A percentile compares a stretch with the other conserved stretches of the same genome.
These are phyloP conservation scores for Scaptomyza reducta DNA, from an alignment of 2,888 invertebrate species.

Conservation along the genomic window DNA sequence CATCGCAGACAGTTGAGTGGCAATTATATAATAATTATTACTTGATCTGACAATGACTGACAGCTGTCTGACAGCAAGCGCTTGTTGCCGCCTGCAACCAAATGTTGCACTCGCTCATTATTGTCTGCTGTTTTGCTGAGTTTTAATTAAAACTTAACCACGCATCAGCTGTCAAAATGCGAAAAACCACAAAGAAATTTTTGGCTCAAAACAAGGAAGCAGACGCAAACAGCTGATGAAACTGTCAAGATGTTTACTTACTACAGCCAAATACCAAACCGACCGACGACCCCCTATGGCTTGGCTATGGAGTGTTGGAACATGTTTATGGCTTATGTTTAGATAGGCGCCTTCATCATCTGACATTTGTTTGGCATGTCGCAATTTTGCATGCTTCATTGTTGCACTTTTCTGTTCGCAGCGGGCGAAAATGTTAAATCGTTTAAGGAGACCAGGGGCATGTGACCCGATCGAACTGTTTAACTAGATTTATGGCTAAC, in stretches of 20 bases:
- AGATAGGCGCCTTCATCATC: slow-evolving; percentile 33
- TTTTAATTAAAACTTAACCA: slow-evolving; percentile 60
- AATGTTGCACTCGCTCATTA: slow-evolving; percentile 47
- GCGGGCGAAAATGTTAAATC: slow-evolving; percentile 40
- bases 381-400: slow-evolving; percentile 57
- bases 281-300: slow-evolving; percentile 28
- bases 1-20: slow-evolving; percentile 35
- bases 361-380: slow-evolving; percentile 30
- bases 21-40: slow-evolving; percentile 67
- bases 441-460: no score
- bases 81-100: slow-evolving; percentile 37
- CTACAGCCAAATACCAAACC: slow-evolving; percentile 3
- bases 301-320: slow-evolving; percentile 6
- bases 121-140: slow-evolving; percentile 15
- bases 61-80: slow-evolving; percentile 47
- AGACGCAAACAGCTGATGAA: slow-evolving; percentile 33
- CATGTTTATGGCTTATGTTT: slow-evolving; percentile 33
- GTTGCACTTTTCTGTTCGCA: slow-evolving; percentile 46
- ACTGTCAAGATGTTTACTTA: slow-evolving; percentile 34
- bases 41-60: slow-evolving; percentile 51
- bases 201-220: slow-evolving; percentile 27
- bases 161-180: slow-evolving; percentile 37
- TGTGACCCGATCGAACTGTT: slow-evolving; percentile 46
- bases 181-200: slow-evolving; percentile 26
- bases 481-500: slow-evolving; percentile 42